Base-by-base conservation (phyloP, 2,888 invertebrate genomes). In the Spodoptera exigua region DNA sequence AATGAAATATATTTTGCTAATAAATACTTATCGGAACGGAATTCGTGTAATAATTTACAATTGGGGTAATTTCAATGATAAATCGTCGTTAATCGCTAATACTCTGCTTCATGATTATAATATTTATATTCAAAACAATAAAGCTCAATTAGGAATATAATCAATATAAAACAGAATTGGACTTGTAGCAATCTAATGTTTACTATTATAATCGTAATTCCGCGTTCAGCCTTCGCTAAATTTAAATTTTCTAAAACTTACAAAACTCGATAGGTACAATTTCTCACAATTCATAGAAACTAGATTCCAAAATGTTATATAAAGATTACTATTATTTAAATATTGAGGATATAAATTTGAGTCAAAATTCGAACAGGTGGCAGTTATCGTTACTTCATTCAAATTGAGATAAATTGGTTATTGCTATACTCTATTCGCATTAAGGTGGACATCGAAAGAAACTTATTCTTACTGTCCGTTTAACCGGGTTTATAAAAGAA, bases 281-380 rank as follows among this genome's bases (percentile, higher is more conserved):
- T 77, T 80, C 72, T 80, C 76, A 80, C 56, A 54, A 56, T 70
- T 55, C 74, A 63, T 63, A 66, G 64, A 59, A 68, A 76, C 49
- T 70, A 79, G 56, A 54, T 70, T 80, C 71, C 65, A 64, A 61
- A 67, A 67, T 56, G 45, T 73, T 61, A 68, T 75, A 76, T 40
- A 77, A 77, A 73, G 70, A 69, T 70, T 73, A 70, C 63, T 79
- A 79, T 66, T 71, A 27, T 27, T 75, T 73, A 68, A 67, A 67
- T 74, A 80, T 57, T 68, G 56, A 80, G 82, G 78, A 84, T 88
- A 87, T 87, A 88, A 88, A 78, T 72, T 70, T 79, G 76, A 82
- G 74, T 88, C 81, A 85, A 89, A 91, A 90, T 89, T 92, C 89
- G 89, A 90, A 80, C 86, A 85, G 78, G 82, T 90, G 91, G 91